phyloP scores from a whole-genome alignment of 1,140 invertebrate species.

The Drosophila obscura region DNA sequence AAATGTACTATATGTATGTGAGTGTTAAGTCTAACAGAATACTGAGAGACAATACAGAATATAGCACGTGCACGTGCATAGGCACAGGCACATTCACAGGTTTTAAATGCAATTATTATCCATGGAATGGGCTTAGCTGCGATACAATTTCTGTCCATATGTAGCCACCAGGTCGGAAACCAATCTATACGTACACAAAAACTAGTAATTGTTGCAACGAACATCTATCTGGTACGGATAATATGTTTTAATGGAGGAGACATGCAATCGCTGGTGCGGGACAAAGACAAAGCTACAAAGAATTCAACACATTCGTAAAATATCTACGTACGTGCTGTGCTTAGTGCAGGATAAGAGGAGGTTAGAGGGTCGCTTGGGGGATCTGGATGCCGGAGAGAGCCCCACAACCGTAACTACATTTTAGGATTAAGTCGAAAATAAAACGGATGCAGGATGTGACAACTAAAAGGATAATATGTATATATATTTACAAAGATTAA shows the following conservation, averaged over 20 bases:
- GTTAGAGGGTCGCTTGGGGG: conserved; percentile 12
- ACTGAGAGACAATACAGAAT: too few relatives aligned
- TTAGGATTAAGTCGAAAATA: conserved; percentile 42
- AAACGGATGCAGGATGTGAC: conserved; percentile 64
- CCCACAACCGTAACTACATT: conserved; percentile 43
- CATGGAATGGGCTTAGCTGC: too few relatives aligned
- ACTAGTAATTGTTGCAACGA: too few relatives aligned
- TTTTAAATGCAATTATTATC: too few relatives aligned
- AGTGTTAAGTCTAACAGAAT: too few relatives aligned
- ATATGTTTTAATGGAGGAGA: neutral
- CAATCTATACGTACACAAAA: too few relatives aligned
- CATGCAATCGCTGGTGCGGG: conserved; percentile 9
- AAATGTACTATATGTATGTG: too few relatives aligned
- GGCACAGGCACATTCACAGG: too few relatives aligned
- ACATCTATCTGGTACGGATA: too few relatives aligned
- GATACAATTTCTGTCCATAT: too few relatives aligned
- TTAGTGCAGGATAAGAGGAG: conserved; percentile 14
- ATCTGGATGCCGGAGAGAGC: conserved; percentile 7
- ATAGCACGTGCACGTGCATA: too few relatives aligned
- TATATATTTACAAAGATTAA: conserved; percentile 54
- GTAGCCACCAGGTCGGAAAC: too few relatives aligned
- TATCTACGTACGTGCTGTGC: conserved; percentile 12
- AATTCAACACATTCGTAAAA: neutral
- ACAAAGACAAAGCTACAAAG: conserved; percentile 1
- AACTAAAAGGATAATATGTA: conserved; percentile 33